These are phyloP conservation scores for Labeo calbasu DNA, from an alignment of 2,797 vertebrate species.

Conservation along the genomic window DNA sequence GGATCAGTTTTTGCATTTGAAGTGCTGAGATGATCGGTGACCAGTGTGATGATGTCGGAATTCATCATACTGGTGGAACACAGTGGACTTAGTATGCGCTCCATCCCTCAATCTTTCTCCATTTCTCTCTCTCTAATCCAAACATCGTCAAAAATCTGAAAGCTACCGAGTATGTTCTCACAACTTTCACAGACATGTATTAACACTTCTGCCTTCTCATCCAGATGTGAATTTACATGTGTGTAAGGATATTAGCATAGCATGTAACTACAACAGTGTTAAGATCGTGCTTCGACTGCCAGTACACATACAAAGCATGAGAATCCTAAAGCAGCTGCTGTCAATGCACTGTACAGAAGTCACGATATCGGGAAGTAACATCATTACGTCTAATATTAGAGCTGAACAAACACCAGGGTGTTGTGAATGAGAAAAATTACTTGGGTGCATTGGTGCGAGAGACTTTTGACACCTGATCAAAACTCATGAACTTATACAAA, in stretches of 20 bases:
- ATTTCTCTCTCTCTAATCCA: background rate
- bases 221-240: conserved; percentile 21
- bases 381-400: background rate
- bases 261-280: background rate
- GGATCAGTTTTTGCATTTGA: conserved; percentile 3
- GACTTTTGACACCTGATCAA: background rate
- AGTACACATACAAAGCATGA: background rate
- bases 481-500: background rate
- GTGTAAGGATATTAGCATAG: background rate
- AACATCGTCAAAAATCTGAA: background rate
- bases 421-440: background rate
- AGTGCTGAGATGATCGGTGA: conserved; percentile 14
- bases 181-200: conserved; percentile 8
- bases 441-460: background rate
- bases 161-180: background rate
- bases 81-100: background rate
- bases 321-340: background rate
- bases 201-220: conserved; percentile 14
- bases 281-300: background rate
- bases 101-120: background rate
- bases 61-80: background rate
- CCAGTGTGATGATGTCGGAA: background rate
- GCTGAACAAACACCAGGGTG: background rate
- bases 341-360: background rate
- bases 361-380: conserved; percentile 2